Evolutionary conservation across 64 coral and sea anemone species (phyloP).

Genomic region (Dendrophyllia cribrosa): DNA sequence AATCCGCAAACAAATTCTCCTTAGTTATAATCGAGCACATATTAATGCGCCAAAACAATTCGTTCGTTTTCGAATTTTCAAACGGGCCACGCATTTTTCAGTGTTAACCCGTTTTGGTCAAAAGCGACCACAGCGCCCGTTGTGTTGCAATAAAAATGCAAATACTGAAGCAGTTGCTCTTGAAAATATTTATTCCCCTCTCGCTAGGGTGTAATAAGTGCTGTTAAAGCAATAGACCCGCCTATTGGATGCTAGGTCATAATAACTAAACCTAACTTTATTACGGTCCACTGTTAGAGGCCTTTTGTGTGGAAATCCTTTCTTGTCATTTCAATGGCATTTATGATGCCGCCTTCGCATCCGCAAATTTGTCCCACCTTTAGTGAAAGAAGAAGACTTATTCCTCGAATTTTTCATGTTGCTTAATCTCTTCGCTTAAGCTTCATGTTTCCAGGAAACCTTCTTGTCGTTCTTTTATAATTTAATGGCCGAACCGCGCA

Average conservation of each 20-base stretch:
- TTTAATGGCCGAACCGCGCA: neutral
- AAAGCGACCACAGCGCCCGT: conserved; percentile 8
- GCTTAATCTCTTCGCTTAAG: neutral
- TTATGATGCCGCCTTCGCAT: conserved; percentile 14
- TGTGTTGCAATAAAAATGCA: conserved; percentile 69
- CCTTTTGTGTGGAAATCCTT: conserved; percentile 23
- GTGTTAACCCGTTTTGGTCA: neutral
- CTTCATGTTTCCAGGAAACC: neutral
- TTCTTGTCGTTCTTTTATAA: neutral
- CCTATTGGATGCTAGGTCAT: conserved; percentile 26
- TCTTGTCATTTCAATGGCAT: conserved; percentile 39
- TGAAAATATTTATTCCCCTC: conserved; percentile 78
- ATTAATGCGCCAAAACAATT: neutral
- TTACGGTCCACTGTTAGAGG: conserved; percentile 2
- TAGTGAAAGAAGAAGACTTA: neutral
- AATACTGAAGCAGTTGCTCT: conserved; percentile 68
- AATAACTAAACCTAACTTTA: conserved; percentile 30
- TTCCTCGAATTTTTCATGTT: neutral
- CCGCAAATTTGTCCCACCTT: conserved; percentile 1
- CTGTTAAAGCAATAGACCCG: conserved; percentile 37
- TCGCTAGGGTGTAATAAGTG: conserved; percentile 72
- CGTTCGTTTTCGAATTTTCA: neutral
- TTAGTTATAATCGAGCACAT: neutral
- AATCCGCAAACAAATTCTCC: conserved; percentile 52
- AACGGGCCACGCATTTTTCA: neutral